Base-by-base conservation (phyloP, 2,888 invertebrate species). In the Tiliacea aurago region DNA sequence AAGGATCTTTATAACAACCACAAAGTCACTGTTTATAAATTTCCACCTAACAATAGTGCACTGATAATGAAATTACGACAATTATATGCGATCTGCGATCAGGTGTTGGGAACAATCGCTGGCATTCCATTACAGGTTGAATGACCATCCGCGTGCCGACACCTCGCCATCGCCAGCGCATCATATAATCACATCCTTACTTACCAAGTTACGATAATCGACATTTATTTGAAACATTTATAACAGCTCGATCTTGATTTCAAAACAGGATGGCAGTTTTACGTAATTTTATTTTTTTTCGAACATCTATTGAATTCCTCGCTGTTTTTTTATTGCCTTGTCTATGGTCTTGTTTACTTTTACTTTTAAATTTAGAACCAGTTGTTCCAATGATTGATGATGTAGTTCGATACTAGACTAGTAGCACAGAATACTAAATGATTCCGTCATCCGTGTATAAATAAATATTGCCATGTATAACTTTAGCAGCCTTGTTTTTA, bases 81-180 rank as follows among this genome's bases (percentile, higher is more conserved):
- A 89, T 89, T 86, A 89, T 70, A 82, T 76, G 80, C 78, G 83
- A 80, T 80, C 62, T 53, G 51, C 64, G 74, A 78, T 78, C 73
- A 68, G 56, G 82, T 83, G 82, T 80, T 69, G 75, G 80, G 72
- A 81, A 81, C 81, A 83, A 78, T 82, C 70, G 75, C 73, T 43
- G 71, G 86, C 84, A 86, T 88, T 87, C 89, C 89, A 88, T 90
- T 89, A 87, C 81, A 87, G 81, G 91, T 89, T 90, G 90, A 90
- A 89, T 89, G 91, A 90, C 91, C 88, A 90, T 78, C 84, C 80
- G 85, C 85, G 79, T 81, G 77, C 82, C 84, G 70, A 85, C 83
- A 86, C 84, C 84, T 82, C 78, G 66, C 79, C 74, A 73, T 81
- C 78, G 67, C 78, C 73, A 75, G 80, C 83, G 78, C 78, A 75